Evolutionary conservation across 2,888 invertebrate species (phyloP).

Genomic region (Drosophila emarginata): DNA sequence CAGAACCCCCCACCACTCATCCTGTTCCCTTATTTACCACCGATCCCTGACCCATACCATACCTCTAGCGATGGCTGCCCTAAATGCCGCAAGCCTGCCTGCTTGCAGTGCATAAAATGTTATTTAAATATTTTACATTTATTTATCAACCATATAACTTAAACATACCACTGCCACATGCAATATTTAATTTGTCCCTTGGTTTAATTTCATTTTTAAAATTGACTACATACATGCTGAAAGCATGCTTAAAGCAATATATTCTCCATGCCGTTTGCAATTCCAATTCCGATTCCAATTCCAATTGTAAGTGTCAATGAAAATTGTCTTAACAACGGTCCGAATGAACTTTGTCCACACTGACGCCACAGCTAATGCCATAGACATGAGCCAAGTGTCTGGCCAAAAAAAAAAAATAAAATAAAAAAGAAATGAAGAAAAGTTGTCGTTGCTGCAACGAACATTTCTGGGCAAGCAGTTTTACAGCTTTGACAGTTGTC

Average conservation of each 20-base stretch:
- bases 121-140: conserved; percentile 72
- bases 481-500: conserved; percentile 32
- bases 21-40: neutral
- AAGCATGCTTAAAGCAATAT: conserved; percentile 48
- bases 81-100: conserved; percentile 6
- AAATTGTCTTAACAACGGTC: conserved; percentile 67
- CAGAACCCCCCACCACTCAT: conserved; percentile 14
- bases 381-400: conserved; percentile 40
- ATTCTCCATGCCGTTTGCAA: conserved; percentile 25
- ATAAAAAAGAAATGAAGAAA: conserved; percentile 18
- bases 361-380: conserved; percentile 55
- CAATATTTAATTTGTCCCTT: conserved; percentile 53
- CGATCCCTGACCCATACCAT: neutral
- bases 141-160: conserved; percentile 53
- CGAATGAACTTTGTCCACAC: conserved; percentile 22
- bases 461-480: conserved; percentile 35
- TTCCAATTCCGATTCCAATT: conserved; percentile 57
- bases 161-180: conserved; percentile 49
- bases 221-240: too few relatives aligned
- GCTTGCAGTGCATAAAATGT: conserved; percentile 45
- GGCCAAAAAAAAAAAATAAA: conserved; percentile 26
- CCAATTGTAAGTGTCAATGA: conserved; percentile 62
- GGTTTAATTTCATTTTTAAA: conserved; percentile 25
- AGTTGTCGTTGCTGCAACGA: conserved; percentile 40
- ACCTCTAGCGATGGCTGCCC: neutral